Evolutionary conservation across 2,888 invertebrate genomes (phyloP).

Genomic region (Pseudeuparius sepicola): DNA sequence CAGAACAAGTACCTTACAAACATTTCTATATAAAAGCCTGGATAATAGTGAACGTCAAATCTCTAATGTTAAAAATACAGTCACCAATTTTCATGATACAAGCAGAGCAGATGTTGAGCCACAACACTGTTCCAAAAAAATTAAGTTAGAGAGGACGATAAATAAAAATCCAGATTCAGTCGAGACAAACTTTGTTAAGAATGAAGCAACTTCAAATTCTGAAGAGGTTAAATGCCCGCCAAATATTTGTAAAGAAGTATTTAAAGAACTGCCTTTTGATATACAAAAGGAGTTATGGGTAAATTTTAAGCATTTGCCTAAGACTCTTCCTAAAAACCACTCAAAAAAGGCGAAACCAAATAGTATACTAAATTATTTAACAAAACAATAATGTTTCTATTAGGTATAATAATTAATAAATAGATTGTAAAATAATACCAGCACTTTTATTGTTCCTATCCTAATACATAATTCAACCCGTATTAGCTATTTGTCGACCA

Average conservation of each 20-base stretch:
- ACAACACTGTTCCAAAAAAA: constrained; percentile 66
- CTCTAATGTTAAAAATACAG: constrained; percentile 41
- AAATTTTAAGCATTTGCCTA: constrained; percentile 50
- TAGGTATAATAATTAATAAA: constrained; percentile 1
- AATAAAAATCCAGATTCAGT: constrained; percentile 29
- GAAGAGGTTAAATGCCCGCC: constrained; percentile 45
- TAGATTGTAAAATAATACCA: too few species aligned
- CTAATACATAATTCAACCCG: too few species aligned
- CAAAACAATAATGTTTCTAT: constrained; percentile 26
- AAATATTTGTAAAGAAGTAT: constrained; percentile 57
- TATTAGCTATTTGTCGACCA: too few species aligned
- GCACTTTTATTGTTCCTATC: too few species aligned
- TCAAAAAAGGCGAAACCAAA: constrained; percentile 49
- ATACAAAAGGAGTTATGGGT: constrained; percentile 63
- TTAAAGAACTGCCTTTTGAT: constrained; percentile 59
- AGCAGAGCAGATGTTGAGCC: not conserved
- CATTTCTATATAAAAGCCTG: not conserved
- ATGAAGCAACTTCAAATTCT: constrained; percentile 9
- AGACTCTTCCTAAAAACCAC: constrained; percentile 35
- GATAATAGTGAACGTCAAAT: not conserved
- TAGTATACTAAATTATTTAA: constrained; percentile 59
- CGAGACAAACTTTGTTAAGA: not conserved
- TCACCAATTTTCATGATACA: constrained; percentile 51
- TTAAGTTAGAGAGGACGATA: constrained; percentile 33
- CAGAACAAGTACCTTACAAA: constrained; percentile 38